These are phyloP conservation scores for Bujurquina vittata DNA, from an alignment of 2,113 vertebrate species.

Conservation along the genomic window DNA sequence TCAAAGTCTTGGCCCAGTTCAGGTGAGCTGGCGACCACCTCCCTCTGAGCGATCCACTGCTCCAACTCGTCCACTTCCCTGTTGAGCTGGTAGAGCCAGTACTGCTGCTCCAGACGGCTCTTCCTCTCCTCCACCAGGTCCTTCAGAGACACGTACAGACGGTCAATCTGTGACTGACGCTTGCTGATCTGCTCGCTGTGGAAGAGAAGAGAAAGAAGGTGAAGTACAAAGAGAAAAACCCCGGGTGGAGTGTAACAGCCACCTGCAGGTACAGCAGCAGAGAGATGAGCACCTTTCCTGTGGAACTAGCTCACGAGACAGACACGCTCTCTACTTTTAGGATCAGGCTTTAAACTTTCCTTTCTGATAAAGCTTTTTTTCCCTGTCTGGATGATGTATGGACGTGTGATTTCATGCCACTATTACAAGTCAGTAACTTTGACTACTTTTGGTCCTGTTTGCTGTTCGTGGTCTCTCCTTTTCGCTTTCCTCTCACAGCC, in stretches of 20 bases:
- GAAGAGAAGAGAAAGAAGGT: not conserved
- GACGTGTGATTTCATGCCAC: not conserved
- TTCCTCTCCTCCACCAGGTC: conserved; percentile 93
- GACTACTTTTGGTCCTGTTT: not conserved
- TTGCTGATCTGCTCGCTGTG: conserved; percentile 93
- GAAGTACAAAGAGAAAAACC: not conserved
- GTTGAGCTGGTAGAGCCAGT: conserved; percentile 96
- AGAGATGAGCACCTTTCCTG: not conserved
- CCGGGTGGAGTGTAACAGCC: not conserved
- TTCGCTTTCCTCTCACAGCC: not conserved
- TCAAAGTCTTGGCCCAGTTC: conserved; percentile 96
- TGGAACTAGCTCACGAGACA: too few relatives aligned
- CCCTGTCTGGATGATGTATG: not conserved
- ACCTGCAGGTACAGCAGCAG: not conserved
- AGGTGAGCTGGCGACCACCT: conserved; percentile 92
- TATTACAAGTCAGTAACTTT: not conserved
- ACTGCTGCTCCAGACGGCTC: conserved; percentile 92
- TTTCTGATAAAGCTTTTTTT: not conserved
- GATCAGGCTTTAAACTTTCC: not conserved
- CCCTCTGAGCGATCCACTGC: conserved; percentile 95
- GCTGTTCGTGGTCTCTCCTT: not conserved
- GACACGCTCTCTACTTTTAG: not conserved
- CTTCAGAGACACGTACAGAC: conserved; percentile 96
- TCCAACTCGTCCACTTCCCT: conserved; percentile 95
- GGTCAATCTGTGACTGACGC: conserved; percentile 95